Percentiles rank a stretch among this genome's conserved stretches.
phyloP scores from a whole-genome alignment of 1,140 invertebrate genomes.

The Drosophila sechellia region DNA sequence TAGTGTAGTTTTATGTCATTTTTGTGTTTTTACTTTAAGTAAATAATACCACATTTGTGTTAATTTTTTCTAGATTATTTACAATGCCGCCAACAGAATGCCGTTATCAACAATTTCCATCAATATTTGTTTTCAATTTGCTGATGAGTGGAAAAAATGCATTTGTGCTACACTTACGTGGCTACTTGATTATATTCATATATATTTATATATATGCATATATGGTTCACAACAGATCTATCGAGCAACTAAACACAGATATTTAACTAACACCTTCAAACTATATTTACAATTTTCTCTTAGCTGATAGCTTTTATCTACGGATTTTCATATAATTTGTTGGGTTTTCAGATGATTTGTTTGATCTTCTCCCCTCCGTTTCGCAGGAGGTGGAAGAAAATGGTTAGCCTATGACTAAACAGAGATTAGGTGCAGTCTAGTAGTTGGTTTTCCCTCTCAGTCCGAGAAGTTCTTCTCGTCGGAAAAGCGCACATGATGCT shows the following conservation, averaged over 20 bases:
- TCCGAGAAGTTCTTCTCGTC: conserved; percentile 83
- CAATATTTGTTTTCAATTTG: conserved; percentile 34
- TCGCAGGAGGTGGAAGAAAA: neutral
- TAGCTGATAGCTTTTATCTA: conserved; percentile 43
- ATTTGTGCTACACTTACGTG: conserved; percentile 67
- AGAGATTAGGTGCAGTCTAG: conserved; percentile 81
- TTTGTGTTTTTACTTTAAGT: conserved; percentile 62
- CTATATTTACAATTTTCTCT: conserved; percentile 57
- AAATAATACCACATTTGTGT: conserved; percentile 70
- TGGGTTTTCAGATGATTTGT: conserved; percentile 45
- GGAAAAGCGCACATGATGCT: conserved; percentile 82
- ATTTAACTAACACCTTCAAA: conserved; percentile 59
- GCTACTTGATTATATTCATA: conserved; percentile 41
- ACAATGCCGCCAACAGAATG: conserved; percentile 32
- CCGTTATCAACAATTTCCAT: conserved; percentile 33
- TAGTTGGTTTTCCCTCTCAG: conserved; percentile 59
- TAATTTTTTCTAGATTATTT: conserved; percentile 54
- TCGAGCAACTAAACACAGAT: conserved; percentile 63
- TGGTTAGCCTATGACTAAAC: conserved; percentile 61
- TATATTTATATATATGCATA: conserved; percentile 34
- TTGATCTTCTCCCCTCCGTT: conserved; percentile 11
- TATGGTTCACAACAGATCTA: conserved; percentile 73
- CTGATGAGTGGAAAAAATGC: conserved; percentile 62
- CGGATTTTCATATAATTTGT: conserved; percentile 28
- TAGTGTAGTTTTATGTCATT: conserved; percentile 11